Base-by-base conservation (phyloP, 2,888 invertebrate species). In the Creontiades dilutus region DNA sequence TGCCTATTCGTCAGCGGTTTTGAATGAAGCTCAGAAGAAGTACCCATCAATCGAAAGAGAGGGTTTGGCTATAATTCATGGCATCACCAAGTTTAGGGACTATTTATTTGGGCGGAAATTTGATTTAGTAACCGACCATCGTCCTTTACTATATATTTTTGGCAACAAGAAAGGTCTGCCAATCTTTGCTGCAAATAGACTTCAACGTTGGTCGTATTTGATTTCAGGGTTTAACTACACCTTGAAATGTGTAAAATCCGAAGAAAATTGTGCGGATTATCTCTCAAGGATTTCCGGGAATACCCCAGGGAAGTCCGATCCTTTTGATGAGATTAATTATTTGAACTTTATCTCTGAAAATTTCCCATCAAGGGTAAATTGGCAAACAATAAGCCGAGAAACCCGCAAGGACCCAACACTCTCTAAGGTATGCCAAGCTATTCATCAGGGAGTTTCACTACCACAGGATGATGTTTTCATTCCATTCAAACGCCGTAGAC, bases 281-380 rank as follows among this genome's bases (percentile, higher is more conserved):
- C 11, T 52, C 1, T 52, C 52, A 52, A 3, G 82, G 27, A 5
- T 52, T 52, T 37, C 37, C 2, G 2, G 37, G 37, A 16, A 52
- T 14, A 5, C 16, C 2, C 52, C 52, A 12, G 52, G 11, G 1
- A 28, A 47, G 13, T 89, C 52, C 2, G 52, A 52, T 52, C 52
- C 52, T 2, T 12, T 14, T 14, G 16, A 16, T 12, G 16, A 52
- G 1, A 52, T 52, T 2, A 16, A 16, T 2, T 52, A 52, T 16
- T 52, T 52, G 11, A 2, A 52, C 11, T 52, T 52, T 52, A 16
- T 52, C 11, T 0, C 1, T 52, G 52, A 52, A 52, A 52, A 0
- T 16, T 86, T 28, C 27, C 86, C 76, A 5, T 93, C 92, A 82
- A 92, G 91, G 9, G 92, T 93, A 75, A 94, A 95, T 93, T 91